A percentile compares a stretch with the other conserved stretches of the same genome.
These are phyloP conservation scores for Desmophyllum pertusum DNA, from an alignment of 92 coral and sea anemone species.

Conservation along the genomic window DNA sequence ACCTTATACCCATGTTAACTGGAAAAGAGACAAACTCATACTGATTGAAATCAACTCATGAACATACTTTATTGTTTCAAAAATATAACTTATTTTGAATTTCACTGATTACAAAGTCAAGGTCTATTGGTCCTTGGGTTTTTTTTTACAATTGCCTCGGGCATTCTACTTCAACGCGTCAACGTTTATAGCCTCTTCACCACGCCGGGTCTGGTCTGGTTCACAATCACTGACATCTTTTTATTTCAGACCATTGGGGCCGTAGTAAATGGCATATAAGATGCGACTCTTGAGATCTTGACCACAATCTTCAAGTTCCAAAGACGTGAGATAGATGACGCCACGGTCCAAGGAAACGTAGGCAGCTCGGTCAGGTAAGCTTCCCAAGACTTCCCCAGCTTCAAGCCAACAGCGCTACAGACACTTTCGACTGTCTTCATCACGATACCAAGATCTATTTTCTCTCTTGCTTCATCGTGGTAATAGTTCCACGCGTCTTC, in stretches of 20 bases:
- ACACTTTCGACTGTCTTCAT: no score
- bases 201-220: not conserved
- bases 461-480: no score
- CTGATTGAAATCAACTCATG: not conserved
- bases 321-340: constrained; percentile 17
- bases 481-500: no score
- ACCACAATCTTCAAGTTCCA: constrained; percentile 2
- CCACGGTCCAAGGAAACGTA: constrained; percentile 31
- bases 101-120: not conserved
- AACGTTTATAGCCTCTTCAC: not conserved
- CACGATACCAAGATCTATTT: no score
- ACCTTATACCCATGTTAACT: not conserved
- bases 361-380: constrained; percentile 26
- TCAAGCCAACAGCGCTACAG: no score
- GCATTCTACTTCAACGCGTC: not conserved
- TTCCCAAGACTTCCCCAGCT: constrained; percentile 29
- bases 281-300: not conserved
- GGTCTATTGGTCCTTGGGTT: not conserved
- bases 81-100: not conserved
- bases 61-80: not conserved
- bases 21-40: not conserved
- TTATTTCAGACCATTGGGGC: not conserved
- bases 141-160: not conserved
- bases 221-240: not conserved
- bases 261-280: not conserved